These are phyloP conservation scores for Synanthedon myopaeformis DNA, from an alignment of 2,888 invertebrate genomes.

Conservation along the genomic window DNA sequence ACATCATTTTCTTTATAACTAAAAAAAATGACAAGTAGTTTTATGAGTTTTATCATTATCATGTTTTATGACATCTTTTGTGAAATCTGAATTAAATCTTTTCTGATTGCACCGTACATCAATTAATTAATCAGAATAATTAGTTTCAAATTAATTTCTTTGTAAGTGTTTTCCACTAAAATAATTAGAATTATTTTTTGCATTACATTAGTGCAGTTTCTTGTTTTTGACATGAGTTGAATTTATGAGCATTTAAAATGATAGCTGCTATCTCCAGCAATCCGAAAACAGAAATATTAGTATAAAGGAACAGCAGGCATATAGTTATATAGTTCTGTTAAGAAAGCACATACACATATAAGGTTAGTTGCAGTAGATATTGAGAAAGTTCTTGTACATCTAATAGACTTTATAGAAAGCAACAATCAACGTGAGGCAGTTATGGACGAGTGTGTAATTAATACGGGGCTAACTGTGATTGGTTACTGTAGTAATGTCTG, in stretches of 20 bases:
- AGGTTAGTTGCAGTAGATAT: conserved; percentile 19
- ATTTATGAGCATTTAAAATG: neutral
- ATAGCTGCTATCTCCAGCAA: conserved; percentile 38
- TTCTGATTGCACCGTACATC: too few relatives aligned
- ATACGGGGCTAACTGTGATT: neutral
- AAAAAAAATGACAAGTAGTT: neutral
- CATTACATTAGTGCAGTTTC: too few relatives aligned
- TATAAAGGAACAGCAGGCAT: conserved; percentile 38
- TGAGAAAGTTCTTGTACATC: conserved; percentile 10
- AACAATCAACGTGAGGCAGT: conserved; percentile 19
- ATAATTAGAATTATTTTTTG: too few relatives aligned
- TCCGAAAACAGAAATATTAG: conserved; percentile 46
- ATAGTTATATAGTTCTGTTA: conserved; percentile 11
- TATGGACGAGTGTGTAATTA: conserved; percentile 18
- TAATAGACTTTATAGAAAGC: conserved; percentile 26
- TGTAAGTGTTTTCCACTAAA: too few relatives aligned
- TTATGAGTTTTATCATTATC: neutral
- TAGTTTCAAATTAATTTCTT: too few relatives aligned
- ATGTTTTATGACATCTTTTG: neutral
- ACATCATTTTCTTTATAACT: neutral
- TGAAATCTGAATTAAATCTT: too few relatives aligned
- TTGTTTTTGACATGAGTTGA: too few relatives aligned
- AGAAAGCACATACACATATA: conserved; percentile 22
- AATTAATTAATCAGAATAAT: too few relatives aligned
- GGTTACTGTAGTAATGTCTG: neutral